Percentiles rank a stretch among this genome's conserved stretches.
Evolutionary conservation across 2,113 vertebrate genomes (phyloP).

Genomic region (Sisor rabdophorus): DNA sequence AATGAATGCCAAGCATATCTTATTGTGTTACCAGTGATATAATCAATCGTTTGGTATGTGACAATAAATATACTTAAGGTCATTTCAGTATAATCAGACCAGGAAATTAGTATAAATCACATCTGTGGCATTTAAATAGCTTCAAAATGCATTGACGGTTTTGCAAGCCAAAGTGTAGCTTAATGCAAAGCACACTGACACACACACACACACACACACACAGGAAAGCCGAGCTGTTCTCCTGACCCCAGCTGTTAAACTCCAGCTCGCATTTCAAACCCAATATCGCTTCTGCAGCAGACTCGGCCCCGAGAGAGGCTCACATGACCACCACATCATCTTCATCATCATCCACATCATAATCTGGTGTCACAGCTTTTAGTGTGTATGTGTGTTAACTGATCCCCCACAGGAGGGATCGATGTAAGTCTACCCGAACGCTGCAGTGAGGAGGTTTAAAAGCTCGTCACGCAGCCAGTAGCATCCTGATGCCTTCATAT

Average conservation of each 20-base stretch:
- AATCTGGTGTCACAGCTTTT: constrained; percentile 62
- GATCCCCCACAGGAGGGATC: constrained; percentile 52
- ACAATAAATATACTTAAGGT: too few relatives aligned
- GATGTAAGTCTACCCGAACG: constrained; percentile 57
- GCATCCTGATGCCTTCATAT: constrained; percentile 57
- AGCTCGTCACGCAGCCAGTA: constrained; percentile 50
- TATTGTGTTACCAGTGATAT: too few relatives aligned
- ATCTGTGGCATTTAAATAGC: constrained; percentile 5
- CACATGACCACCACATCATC: constrained; percentile 59
- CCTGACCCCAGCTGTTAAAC: constrained; percentile 64
- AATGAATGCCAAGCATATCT: too few relatives aligned
- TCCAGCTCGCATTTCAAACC: constrained; percentile 58
- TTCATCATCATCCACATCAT: constrained; percentile 64
- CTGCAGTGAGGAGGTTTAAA: constrained; percentile 57
- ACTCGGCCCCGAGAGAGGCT: constrained; percentile 59
- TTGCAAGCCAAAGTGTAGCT: constrained; percentile 12
- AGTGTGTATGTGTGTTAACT: constrained; percentile 22
- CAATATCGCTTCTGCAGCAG: constrained; percentile 67
- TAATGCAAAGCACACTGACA: constrained; percentile 7
- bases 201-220: constrained; percentile 7
- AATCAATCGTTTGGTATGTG: too few relatives aligned
- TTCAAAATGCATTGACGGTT: not conserved
- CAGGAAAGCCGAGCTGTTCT: constrained; percentile 39
- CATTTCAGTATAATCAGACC: not conserved
- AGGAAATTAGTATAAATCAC: not conserved